phyloP scores from a whole-genome alignment of 1,140 invertebrate species.

The Drosophila cardini region DNA sequence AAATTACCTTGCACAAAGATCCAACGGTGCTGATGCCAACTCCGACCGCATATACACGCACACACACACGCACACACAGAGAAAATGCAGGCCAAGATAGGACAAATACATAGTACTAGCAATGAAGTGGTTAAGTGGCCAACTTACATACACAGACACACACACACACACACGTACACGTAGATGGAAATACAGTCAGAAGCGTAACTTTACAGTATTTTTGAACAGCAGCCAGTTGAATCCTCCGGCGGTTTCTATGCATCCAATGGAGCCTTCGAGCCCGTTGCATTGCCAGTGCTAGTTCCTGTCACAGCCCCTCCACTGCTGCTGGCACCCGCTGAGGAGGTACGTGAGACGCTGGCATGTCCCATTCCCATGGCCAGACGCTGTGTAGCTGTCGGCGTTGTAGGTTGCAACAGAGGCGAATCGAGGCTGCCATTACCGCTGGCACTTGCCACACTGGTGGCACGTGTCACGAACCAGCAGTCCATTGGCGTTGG shows the following conservation, averaged over 20 bases:
- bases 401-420: conserved; percentile 67
- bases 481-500: conserved; percentile 97
- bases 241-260: conserved; percentile 74
- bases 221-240: conserved; percentile 77
- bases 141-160: conserved; percentile 43
- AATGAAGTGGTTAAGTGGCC: conserved; percentile 81
- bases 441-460: conserved; percentile 48
- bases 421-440: conserved; percentile 76
- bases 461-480: conserved; percentile 90
- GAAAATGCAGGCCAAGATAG: conserved; percentile 46
- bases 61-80: conserved; percentile 38
- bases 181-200: conserved; percentile 49
- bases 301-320: neutral
- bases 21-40: conserved; percentile 45
- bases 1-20: conserved; percentile 78
- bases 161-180: conserved; percentile 32
- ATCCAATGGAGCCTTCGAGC: conserved; percentile 45
- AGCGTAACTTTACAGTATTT: conserved; percentile 71
- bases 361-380: conserved; percentile 49
- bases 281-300: no score
- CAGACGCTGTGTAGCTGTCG: conserved; percentile 52
- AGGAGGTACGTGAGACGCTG: conserved; percentile 72
- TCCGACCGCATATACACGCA: conserved; percentile 57
- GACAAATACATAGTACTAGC: conserved; percentile 68
- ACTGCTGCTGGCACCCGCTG: conserved; percentile 16